phyloP scores from a whole-genome alignment of 2,113 vertebrate genomes.

The Heliornis fulica region DNA sequence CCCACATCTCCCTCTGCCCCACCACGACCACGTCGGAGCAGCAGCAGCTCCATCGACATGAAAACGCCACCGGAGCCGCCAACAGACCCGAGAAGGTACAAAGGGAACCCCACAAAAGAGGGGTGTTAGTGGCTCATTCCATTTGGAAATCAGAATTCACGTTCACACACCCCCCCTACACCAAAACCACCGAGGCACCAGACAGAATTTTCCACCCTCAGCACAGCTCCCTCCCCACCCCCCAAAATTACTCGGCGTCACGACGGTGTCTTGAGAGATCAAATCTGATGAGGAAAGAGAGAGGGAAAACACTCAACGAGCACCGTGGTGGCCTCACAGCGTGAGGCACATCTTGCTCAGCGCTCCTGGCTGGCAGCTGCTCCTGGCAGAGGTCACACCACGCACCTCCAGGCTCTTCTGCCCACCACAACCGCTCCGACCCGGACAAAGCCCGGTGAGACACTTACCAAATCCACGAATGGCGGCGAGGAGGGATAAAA shows the following conservation, averaged over 20 bases:
- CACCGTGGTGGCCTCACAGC: background rate
- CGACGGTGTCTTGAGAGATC: background rate
- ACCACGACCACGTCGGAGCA: rapidly evolving
- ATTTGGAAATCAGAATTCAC: background rate
- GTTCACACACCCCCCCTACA: background rate
- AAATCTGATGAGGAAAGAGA: background rate
- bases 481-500: conserved; percentile 64
- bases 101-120: background rate
- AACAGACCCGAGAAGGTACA: background rate
- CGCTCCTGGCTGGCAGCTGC: background rate
- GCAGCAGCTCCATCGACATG: background rate
- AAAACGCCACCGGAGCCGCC: background rate
- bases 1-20: background rate
- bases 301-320: background rate
- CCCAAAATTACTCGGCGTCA: rapidly evolving
- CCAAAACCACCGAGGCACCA: background rate
- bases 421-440: background rate
- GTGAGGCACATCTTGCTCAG: background rate
- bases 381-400: background rate
- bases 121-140: background rate
- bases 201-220: background rate
- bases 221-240: no score
- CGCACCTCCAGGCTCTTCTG: background rate
- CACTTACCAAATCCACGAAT: conserved; percentile 81
- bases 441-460: background rate